These are phyloP conservation scores for Amiota communis DNA, from an alignment of 2,888 invertebrate species.

Conservation along the genomic window DNA sequence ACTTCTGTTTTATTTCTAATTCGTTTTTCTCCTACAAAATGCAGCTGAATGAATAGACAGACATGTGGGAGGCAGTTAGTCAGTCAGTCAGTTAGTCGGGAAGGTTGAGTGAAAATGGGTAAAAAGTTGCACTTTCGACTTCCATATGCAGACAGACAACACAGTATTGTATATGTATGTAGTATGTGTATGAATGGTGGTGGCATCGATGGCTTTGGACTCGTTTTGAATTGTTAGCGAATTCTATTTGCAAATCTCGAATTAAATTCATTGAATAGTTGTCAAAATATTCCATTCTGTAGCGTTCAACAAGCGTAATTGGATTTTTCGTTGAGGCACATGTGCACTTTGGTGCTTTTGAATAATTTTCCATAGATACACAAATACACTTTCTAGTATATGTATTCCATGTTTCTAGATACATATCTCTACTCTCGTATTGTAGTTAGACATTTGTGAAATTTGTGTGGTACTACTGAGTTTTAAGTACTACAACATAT, in stretches of 20 bases:
- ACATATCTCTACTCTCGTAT: too few relatives aligned
- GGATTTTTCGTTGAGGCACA: constrained; percentile 56
- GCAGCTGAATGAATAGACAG: background rate
- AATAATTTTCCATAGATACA: constrained; percentile 47
- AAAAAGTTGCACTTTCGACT: constrained; percentile 10
- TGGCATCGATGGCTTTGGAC: background rate
- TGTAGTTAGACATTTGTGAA: too few relatives aligned
- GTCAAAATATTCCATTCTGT: constrained; percentile 59
- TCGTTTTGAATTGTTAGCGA: constrained; percentile 17
- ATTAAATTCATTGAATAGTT: constrained; percentile 66
- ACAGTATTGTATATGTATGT: constrained; percentile 29
- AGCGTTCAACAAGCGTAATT: constrained; percentile 51
- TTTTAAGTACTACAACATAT: too few relatives aligned
- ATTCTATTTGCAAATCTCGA: constrained; percentile 54
- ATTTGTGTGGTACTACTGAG: too few relatives aligned
- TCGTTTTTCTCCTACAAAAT: constrained; percentile 45
- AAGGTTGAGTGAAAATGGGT: background rate
- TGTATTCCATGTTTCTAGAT: too few relatives aligned
- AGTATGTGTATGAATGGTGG: constrained; percentile 37
- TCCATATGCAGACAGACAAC: constrained; percentile 38
- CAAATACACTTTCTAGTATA: background rate
- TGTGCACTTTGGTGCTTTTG: constrained; percentile 59
- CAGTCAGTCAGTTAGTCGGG: background rate
- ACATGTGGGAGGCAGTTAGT: too few relatives aligned
- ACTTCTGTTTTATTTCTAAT: constrained; percentile 67